Conservation (phyloP, 2,797 vertebrate species). For the Myiotriccus ornatus region DNA sequence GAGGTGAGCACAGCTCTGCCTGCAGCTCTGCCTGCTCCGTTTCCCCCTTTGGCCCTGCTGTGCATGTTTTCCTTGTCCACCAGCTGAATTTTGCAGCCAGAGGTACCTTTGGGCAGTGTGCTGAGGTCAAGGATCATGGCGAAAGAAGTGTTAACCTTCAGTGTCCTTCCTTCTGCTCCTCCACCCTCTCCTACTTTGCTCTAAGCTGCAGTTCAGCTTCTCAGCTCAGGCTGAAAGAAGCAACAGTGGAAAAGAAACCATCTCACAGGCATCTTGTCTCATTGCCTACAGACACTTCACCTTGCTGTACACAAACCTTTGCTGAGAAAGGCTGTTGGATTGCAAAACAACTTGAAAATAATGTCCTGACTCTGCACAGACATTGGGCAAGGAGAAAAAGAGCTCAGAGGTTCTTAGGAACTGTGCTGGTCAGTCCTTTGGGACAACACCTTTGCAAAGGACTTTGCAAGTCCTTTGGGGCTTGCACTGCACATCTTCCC, state of each 20-base stretch:
- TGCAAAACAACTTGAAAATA: background rate
- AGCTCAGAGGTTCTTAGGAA: rapidly evolving
- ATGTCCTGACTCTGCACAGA: background rate
- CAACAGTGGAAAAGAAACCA: background rate
- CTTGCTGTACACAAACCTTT: background rate
- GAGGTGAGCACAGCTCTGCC: background rate
- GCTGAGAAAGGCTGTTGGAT: background rate
- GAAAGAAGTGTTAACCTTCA: background rate
- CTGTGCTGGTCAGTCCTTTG: background rate
- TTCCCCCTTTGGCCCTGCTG: background rate
- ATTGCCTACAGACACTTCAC: background rate
- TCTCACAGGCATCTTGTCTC: background rate
- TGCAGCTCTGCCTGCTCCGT: background rate
- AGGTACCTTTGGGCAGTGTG: background rate
- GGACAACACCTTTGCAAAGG: background rate
- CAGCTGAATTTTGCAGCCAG: background rate
- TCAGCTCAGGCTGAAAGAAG: background rate
- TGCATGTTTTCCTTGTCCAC: rapidly evolving
- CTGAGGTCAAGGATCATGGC: background rate
- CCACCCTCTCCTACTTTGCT: background rate
- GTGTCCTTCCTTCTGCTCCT: background rate
- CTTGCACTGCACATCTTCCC: background rate
- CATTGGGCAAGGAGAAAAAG: background rate
- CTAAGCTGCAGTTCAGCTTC: background rate
- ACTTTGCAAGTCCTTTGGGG: no score